These are phyloP conservation scores for Podarcis lilfordi DNA, from an alignment of 2,797 vertebrate species.

Conservation along the genomic window DNA sequence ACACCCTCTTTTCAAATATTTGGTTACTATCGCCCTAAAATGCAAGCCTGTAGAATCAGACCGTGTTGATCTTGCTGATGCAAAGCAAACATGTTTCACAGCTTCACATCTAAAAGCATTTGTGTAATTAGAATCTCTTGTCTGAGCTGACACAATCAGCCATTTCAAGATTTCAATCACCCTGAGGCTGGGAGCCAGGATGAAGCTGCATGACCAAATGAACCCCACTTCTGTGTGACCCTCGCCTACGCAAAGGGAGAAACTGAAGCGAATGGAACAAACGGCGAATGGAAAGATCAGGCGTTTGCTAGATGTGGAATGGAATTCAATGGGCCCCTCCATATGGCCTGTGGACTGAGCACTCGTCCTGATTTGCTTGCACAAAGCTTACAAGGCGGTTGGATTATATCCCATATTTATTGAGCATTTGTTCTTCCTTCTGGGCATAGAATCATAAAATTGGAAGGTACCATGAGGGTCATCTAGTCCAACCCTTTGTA, in stretches of 20 bases:
- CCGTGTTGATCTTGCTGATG: not conserved
- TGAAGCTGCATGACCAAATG: not conserved
- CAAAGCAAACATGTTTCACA: not conserved
- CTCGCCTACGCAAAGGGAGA: rapidly evolving
- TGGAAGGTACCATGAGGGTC: too few species aligned
- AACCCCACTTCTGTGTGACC: rapidly evolving
- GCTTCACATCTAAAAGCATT: constrained; percentile 5
- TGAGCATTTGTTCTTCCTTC: too few species aligned
- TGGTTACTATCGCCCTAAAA: not conserved
- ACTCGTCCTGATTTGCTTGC: too few species aligned
- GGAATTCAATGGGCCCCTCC: not conserved
- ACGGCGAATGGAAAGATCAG: not conserved
- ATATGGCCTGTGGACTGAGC: too few species aligned
- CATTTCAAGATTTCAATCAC: constrained; percentile 12
- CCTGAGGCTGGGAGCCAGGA: not conserved
- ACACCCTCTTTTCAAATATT: not conserved
- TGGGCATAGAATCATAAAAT: too few species aligned
- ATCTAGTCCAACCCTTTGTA: too few species aligned
- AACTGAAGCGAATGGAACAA: constrained; percentile 19
- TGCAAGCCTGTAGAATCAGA: not conserved
- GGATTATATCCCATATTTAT: too few species aligned
- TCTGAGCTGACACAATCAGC: not conserved
- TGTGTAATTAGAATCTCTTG: not conserved
- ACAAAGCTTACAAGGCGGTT: too few species aligned
- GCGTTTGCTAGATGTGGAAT: not conserved